Percentiles rank a stretch among this genome's conserved stretches.
phyloP scores from a whole-genome alignment of 2,888 invertebrate species.

The Drosophila neoperkinsi region DNA sequence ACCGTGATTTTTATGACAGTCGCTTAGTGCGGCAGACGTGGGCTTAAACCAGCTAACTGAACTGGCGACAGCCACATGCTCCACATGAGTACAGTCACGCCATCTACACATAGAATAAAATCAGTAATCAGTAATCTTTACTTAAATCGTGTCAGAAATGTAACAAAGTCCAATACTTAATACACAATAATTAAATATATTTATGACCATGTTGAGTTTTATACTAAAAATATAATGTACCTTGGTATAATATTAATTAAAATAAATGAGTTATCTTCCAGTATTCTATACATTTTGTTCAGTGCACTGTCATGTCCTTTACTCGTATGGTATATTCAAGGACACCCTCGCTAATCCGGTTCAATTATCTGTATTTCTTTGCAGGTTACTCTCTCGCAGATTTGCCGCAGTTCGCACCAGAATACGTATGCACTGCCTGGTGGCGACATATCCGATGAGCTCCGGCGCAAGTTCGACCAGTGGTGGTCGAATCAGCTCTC shows the following conservation, averaged over 20 bases:
- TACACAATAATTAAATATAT: not conserved
- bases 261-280: not conserved
- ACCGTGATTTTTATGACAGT: constrained; percentile 80
- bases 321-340: not conserved
- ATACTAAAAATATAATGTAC: not conserved
- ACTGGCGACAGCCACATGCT: constrained; percentile 43
- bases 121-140: not conserved
- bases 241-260: not conserved
- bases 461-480: constrained; percentile 94
- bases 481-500: constrained; percentile 94
- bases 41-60: constrained; percentile 48
- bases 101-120: not conserved
- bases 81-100: constrained; percentile 4
- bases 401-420: constrained; percentile 92
- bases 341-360: not conserved
- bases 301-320: not conserved
- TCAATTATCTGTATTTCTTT: constrained; percentile 37
- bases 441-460: constrained; percentile 92
- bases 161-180: not conserved
- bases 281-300: not conserved
- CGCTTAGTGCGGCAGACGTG: constrained; percentile 57
- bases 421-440: constrained; percentile 88
- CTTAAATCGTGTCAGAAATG: not conserved
- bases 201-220: not conserved
- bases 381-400: constrained; percentile 92